phyloP scores from a whole-genome alignment of 35 echinoderm and acorn worm genomes.

The Patiria miniata region DNA sequence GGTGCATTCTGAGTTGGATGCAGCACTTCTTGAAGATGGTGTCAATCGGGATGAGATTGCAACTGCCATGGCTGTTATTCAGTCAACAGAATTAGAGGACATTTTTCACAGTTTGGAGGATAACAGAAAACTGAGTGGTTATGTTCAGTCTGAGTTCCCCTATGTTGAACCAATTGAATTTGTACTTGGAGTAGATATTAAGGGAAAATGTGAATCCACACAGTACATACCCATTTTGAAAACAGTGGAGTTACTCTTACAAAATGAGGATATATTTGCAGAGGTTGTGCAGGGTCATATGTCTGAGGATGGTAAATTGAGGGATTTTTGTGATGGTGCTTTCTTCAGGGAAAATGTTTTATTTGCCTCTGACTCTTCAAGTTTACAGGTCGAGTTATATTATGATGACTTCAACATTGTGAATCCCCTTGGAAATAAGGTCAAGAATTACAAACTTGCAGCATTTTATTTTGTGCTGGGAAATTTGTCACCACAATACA shows the following conservation, averaged over 20 bases:
- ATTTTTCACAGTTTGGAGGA: background rate
- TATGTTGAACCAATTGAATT: constrained; percentile 1
- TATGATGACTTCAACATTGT: constrained; percentile 67
- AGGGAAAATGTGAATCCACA: background rate
- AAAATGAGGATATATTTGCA: background rate
- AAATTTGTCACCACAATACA: constrained; percentile 41
- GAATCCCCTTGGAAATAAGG: constrained; percentile 14
- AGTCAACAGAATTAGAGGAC: constrained; percentile 1
- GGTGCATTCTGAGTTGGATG: constrained; percentile 5
- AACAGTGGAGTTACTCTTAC: background rate
- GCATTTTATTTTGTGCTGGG: constrained; percentile 62
- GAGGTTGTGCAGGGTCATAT: background rate
- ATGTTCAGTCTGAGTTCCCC: background rate
- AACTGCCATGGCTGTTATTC: background rate
- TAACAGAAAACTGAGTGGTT: background rate
- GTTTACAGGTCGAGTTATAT: constrained; percentile 33
- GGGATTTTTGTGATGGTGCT: constrained; percentile 47
- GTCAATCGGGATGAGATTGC: background rate
- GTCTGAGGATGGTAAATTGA: constrained; percentile 23
- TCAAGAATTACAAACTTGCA: constrained; percentile 41
- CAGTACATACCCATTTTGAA: background rate
- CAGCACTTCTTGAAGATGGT: constrained; percentile 5
- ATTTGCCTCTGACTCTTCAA: background rate
- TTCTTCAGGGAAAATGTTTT: constrained; percentile 18
- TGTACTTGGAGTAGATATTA: background rate